These are phyloP conservation scores for Dicycla oo DNA, from an alignment of 2,888 invertebrate species.

Conservation along the genomic window DNA sequence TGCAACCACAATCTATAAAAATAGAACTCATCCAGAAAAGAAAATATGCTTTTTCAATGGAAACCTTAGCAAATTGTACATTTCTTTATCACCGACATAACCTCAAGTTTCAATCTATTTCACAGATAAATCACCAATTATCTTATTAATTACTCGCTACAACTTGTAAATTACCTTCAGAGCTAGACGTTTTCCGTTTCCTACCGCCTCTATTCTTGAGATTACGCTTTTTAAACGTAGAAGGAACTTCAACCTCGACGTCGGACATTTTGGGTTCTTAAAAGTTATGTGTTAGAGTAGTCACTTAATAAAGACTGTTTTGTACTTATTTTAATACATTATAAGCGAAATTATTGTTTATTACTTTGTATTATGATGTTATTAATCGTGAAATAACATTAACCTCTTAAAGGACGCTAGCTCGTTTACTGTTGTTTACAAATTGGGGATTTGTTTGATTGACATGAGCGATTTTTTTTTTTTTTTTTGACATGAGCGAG, in stretches of 20 bases:
- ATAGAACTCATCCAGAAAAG: not conserved
- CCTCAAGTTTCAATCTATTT: constrained; percentile 32
- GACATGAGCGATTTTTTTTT: too few species aligned
- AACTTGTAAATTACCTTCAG: constrained; percentile 79
- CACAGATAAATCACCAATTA: not conserved
- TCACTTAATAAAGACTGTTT: not conserved
- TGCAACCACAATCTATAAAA: not conserved
- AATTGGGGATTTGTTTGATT: constrained; percentile 7
- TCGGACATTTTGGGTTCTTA: constrained; percentile 79
- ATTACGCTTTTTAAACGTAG: constrained; percentile 92
- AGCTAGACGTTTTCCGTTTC: constrained; percentile 91
- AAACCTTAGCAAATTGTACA: too few species aligned
- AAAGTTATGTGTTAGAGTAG: not conserved
- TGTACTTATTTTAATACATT: not conserved
- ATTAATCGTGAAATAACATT: not conserved
- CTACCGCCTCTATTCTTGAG: constrained; percentile 91
- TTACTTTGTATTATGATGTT: not conserved
- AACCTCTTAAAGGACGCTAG: too few species aligned
- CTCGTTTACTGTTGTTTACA: constrained; percentile 37
- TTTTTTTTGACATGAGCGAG: too few species aligned
- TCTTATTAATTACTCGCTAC: not conserved
- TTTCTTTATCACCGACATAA: constrained; percentile 26
- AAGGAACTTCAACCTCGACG: constrained; percentile 78
- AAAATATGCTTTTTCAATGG: not conserved
- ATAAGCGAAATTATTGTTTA: not conserved